Conservation (phyloP, 2,797 vertebrate genomes). For the Sebastes itinus region DNA sequence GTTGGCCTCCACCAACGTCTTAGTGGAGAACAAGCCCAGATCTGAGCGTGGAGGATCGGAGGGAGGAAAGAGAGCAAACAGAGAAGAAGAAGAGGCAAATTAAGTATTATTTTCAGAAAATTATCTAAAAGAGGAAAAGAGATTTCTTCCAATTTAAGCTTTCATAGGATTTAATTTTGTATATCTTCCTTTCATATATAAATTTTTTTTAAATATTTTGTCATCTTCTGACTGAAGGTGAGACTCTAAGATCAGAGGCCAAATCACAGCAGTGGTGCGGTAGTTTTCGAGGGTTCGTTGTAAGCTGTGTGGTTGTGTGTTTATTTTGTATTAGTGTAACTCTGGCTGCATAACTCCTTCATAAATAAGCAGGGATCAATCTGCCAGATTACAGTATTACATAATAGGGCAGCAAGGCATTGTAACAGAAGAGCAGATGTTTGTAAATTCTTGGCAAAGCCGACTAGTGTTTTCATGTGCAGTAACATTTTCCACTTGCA, state of each 20-base stretch:
- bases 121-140: not conserved
- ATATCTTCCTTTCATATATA: not conserved
- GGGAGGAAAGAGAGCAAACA: not conserved
- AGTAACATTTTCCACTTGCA: constrained; percentile 73
- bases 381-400: not conserved
- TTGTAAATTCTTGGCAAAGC: not conserved
- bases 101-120: not conserved
- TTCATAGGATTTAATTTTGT: not conserved
- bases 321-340: not conserved
- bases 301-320: not conserved
- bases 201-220: fast-evolving
- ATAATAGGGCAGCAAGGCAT: not conserved
- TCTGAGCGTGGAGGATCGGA: constrained; percentile 73
- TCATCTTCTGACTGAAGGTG: not conserved
- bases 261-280: not conserved
- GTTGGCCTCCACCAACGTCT: constrained; percentile 98
- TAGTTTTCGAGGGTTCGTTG: too few species aligned
- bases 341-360: not conserved
- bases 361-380: not conserved
- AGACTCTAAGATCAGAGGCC: not conserved
- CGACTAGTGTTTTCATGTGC: constrained; percentile 20
- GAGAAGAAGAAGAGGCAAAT: too few species aligned
- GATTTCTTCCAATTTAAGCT: not conserved
- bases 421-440: not conserved
- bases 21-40: constrained; percentile 97